Evolutionary conservation across 2,888 invertebrate genomes (phyloP).

Genomic region (Sminthurinus aureus): DNA sequence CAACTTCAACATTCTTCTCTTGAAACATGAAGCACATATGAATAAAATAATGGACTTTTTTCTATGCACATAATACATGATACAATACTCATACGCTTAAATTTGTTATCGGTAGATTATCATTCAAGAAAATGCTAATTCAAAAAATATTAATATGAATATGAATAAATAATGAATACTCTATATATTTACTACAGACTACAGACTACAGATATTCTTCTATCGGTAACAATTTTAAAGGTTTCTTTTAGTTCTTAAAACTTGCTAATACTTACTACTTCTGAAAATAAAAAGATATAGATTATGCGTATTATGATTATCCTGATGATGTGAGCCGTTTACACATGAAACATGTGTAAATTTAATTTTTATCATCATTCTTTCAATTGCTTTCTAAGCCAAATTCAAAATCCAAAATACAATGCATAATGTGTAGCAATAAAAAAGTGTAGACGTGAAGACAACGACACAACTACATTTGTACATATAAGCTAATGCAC

Average conservation of each 20-base stretch:
- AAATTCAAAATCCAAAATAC: neutral
- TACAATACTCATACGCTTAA: neutral
- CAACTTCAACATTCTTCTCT: neutral
- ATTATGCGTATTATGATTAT: too few relatives aligned
- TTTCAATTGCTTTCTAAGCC: neutral
- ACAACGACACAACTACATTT: too few relatives aligned
- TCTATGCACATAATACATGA: neutral
- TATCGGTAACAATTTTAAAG: too few relatives aligned
- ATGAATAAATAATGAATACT: neutral
- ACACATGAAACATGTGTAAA: too few relatives aligned
- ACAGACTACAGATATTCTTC: neutral
- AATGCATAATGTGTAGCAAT: too few relatives aligned
- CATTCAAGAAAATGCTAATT: slow-evolving; percentile 11
- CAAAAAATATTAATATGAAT: neutral
- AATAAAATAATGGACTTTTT: neutral
- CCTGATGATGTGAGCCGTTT: too few relatives aligned
- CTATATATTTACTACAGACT: neutral
- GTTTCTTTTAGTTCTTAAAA: too few relatives aligned
- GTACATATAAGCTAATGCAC: too few relatives aligned
- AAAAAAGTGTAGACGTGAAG: too few relatives aligned
- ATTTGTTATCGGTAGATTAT: slow-evolving; percentile 2
- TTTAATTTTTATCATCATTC: neutral
- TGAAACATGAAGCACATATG: neutral
- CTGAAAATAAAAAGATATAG: too few relatives aligned
- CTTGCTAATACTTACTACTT: too few relatives aligned